A percentile compares a stretch with the other conserved stretches of the same genome.
phyloP scores from a whole-genome alignment of 2,888 invertebrate species.

The Phalera bucephala region DNA sequence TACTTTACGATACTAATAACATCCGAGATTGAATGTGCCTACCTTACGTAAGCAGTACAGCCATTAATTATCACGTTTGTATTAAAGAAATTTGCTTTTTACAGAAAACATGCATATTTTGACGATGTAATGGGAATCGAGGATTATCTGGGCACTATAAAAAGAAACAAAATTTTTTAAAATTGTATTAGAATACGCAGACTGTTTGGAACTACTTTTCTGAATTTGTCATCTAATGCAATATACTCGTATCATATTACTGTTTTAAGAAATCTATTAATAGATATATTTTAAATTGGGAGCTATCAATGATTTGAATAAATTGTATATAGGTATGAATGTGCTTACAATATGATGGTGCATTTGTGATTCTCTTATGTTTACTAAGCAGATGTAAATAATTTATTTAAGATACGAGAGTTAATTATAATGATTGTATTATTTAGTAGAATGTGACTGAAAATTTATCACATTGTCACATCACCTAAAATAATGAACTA shows the following conservation, averaged over 20 bases:
- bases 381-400: conserved; percentile 71
- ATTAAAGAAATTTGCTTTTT: too few relatives aligned
- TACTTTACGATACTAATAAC: too few relatives aligned
- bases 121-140: too few relatives aligned
- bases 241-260: conserved; percentile 10
- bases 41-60: too few relatives aligned
- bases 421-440: conserved; percentile 53
- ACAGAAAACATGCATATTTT: too few relatives aligned
- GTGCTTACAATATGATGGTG: conserved; percentile 63
- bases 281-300: conserved; percentile 31
- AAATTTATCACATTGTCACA: conserved; percentile 36
- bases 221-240: not conserved
- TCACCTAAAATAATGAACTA: conserved; percentile 13
- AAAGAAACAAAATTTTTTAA: too few relatives aligned
- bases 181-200: too few relatives aligned
- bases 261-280: not conserved
- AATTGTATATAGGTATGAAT: conserved; percentile 62
- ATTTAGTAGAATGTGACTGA: conserved; percentile 68
- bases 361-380: conserved; percentile 65
- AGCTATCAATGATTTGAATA: conserved; percentile 49
- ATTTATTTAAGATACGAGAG: conserved; percentile 70
- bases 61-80: too few relatives aligned
- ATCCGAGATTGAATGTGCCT: too few relatives aligned
- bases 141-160: too few relatives aligned
- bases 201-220: not conserved